These are phyloP conservation scores for Oikopleura albicans DNA, from an alignment of 23 tunicate species.

Conservation along the genomic window DNA sequence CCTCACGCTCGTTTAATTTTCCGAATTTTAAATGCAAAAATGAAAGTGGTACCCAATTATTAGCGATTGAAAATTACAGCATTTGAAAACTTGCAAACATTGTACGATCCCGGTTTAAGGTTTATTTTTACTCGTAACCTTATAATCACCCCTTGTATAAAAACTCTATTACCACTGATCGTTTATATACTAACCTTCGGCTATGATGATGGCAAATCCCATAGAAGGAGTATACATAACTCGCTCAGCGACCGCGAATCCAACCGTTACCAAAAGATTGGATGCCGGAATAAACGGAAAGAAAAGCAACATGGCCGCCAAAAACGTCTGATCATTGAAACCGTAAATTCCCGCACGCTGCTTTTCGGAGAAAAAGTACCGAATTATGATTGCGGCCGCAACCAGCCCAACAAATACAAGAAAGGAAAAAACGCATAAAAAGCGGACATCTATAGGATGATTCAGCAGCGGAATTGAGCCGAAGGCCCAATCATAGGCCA, in stretches of 20 bases:
- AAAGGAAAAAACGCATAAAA: neutral
- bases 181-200: no score
- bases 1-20: no score
- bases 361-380: neutral
- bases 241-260: constrained; percentile 90
- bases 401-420: neutral
- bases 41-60: no score
- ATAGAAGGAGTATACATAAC: constrained; percentile 52
- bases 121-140: no score
- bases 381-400: neutral
- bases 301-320: constrained; percentile 22
- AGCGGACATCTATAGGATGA: neutral
- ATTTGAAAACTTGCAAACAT: no score
- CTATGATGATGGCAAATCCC: constrained; percentile 50
- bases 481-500: constrained; percentile 63
- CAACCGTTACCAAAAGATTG: constrained; percentile 62
- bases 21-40: no score
- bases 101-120: no score
- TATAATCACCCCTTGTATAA: no score
- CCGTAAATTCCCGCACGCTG: neutral
- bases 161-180: no score
- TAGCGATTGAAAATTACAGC: no score
- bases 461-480: constrained; percentile 35
- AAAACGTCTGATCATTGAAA: neutral
- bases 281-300: constrained; percentile 83